Evolutionary conservation across 2,888 invertebrate species (phyloP).

Genomic region (Sinodicranocentrus sp.): DNA sequence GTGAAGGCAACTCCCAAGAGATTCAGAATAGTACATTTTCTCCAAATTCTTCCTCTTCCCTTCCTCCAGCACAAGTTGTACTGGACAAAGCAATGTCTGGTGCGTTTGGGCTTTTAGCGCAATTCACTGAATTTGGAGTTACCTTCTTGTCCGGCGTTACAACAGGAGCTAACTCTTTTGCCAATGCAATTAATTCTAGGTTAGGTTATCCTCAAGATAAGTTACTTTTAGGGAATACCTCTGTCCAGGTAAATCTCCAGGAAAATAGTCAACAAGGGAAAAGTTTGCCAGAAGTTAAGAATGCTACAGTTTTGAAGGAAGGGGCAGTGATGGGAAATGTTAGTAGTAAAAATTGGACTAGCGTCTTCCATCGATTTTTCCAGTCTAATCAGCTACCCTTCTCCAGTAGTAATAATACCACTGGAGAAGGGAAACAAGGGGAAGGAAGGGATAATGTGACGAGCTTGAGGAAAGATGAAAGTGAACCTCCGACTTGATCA

Average conservation of each 20-base stretch:
- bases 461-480: background rate
- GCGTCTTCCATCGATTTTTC: constrained; percentile 29
- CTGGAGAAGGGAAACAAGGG: background rate
- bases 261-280: too few species aligned
- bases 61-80: background rate
- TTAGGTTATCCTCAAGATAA: constrained; percentile 22
- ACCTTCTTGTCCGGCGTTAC: constrained; percentile 27
- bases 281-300: background rate
- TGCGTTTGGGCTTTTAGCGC: constrained; percentile 70
- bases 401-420: background rate
- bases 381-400: constrained; percentile 43
- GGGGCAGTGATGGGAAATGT: constrained; percentile 8
- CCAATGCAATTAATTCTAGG: constrained; percentile 63
- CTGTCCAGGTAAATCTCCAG: too few species aligned
- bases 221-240: constrained; percentile 31
- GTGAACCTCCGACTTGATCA: background rate
- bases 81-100: constrained; percentile 67
- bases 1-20: background rate
- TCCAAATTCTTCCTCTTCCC: constrained; percentile 15
- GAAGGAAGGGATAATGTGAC: background rate
- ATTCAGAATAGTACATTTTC: background rate
- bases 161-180: constrained; percentile 53
- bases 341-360: constrained; percentile 37
- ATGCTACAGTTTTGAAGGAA: too few species aligned
- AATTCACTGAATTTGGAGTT: constrained; percentile 68